Percentiles rank a stretch among this genome's conserved stretches.
These are phyloP conservation scores for Pteria penguin DNA, from an alignment of 2,888 invertebrate genomes.

Conservation along the genomic window DNA sequence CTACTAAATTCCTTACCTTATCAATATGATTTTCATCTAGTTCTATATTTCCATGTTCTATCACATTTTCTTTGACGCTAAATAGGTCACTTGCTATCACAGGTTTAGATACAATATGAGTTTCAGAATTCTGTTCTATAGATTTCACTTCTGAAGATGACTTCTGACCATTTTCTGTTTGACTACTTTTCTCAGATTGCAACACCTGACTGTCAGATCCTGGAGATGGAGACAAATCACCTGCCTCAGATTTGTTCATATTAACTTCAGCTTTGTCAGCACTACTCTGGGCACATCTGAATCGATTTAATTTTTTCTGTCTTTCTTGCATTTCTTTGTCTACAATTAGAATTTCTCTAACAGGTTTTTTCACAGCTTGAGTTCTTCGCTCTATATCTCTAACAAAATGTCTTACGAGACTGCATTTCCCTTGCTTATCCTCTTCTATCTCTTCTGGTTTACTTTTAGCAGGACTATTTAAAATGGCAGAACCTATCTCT, in stretches of 20 bases:
- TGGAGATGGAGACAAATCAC: no score
- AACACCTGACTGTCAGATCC: background rate
- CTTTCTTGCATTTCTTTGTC: constrained; percentile 49
- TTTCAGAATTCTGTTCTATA: background rate
- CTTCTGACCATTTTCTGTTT: background rate
- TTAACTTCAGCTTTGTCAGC: background rate
- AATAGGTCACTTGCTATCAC: constrained; percentile 2
- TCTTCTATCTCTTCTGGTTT: constrained; percentile 53
- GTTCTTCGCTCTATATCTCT: constrained; percentile 63
- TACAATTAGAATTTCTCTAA: constrained; percentile 62
- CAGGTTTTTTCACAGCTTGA: constrained; percentile 41
- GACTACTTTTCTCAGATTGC: background rate
- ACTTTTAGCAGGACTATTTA: constrained; percentile 62
- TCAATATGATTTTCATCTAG: constrained; percentile 20
- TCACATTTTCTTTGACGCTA: no score
- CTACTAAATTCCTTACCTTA: constrained; percentile 59
- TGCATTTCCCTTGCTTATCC: constrained; percentile 44
- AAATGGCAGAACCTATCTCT: constrained; percentile 66
- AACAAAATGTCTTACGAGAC: constrained; percentile 64
- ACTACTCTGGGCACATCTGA: background rate
- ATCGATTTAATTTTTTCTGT: constrained; percentile 27
- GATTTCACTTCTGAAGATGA: background rate
- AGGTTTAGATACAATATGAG: background rate
- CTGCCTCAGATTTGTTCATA: no score
- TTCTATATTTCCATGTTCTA: constrained; percentile 14